Evolutionary conservation across 1,140 invertebrate genomes (phyloP), one percentile per base, ranked within the genome.

Genomic region (Bicyclus anynana): DNA sequence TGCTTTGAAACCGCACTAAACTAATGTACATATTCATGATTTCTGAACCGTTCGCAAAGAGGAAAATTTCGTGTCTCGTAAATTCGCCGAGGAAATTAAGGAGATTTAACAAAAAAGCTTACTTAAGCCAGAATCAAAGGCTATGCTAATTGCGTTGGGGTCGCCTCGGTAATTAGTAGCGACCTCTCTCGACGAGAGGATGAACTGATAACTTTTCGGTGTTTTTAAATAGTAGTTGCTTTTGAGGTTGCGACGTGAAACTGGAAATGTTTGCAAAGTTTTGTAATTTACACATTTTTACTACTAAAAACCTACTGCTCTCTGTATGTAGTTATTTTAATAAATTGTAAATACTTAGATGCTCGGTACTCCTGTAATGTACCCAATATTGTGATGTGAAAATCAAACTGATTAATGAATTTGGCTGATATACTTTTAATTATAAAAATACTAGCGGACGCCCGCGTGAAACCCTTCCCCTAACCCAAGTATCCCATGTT

Each of bases 101-200:
- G 74, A 76, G 82, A 69, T 80, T 83, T 81, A 76, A 69, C 75
- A 77, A 83, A 84, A 84, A 85, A 81, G 72, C 77, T 75, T 67
- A 61, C 67, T 71, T 77, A 66, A 66, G 68, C 66, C 55, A 65
- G 70, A 81, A 83, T 78, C 80, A 79, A 84, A 83, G 74, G 73
- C 67, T 67, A 75, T 74, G 81, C 68, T 82, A 81, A 83, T 85
- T 78, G 72, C 58, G 62, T 35, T 40, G 59, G 66, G 55, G 54
- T 65, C 59, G 59, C 60, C 77, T 67, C 57, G 57, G 57, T 80
- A 82, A 80, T 80, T 66, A 69, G 53, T 67, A 60, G 65, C 77
- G 77, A 62, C 80, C 74, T 85, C 82, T 83, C 51, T 71, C 59
- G 74, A 53, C 60, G 74, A 76, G 76, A 61, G 74, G 79, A 70